Evolutionary conservation across 2,113 vertebrate genomes (phyloP).

Genomic region (Accipiter cooperii): DNA sequence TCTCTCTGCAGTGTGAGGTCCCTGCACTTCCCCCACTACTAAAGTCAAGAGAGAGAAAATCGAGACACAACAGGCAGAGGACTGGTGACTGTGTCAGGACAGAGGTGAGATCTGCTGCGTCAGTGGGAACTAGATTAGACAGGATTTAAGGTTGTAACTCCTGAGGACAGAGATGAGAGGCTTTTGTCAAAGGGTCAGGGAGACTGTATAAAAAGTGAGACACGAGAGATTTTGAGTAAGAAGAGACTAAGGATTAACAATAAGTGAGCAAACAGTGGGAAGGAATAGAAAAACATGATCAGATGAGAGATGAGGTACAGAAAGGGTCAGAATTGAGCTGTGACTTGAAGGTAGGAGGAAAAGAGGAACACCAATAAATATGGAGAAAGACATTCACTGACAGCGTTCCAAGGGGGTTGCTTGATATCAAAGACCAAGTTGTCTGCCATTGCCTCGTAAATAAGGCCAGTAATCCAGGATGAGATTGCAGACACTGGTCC

Average conservation of each 20-base stretch:
- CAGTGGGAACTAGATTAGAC: not conserved
- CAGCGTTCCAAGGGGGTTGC: not conserved
- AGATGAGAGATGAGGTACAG: not conserved
- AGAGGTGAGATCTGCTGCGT: not conserved
- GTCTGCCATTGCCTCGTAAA: not conserved
- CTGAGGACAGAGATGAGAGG: not conserved
- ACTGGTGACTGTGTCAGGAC: not conserved
- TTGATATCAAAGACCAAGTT: not conserved
- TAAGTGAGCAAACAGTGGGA: not conserved
- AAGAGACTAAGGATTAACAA: not conserved
- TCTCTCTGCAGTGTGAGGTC: not conserved
- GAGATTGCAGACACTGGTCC: not conserved
- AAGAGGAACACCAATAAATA: not conserved
- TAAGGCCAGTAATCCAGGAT: not conserved
- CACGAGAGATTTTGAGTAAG: not conserved
- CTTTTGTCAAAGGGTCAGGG: not conserved
- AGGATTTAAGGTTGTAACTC: not conserved
- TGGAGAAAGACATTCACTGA: not conserved
- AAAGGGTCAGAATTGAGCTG: not conserved
- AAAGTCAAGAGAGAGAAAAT: not conserved
- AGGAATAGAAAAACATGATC: not conserved
- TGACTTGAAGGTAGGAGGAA: not conserved
- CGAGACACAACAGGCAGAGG: not conserved
- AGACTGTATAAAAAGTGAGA: not conserved
- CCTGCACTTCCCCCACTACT: not conserved